phyloP scores from a whole-genome alignment of 2,113 vertebrate genomes.

The Cavia aperea region DNA sequence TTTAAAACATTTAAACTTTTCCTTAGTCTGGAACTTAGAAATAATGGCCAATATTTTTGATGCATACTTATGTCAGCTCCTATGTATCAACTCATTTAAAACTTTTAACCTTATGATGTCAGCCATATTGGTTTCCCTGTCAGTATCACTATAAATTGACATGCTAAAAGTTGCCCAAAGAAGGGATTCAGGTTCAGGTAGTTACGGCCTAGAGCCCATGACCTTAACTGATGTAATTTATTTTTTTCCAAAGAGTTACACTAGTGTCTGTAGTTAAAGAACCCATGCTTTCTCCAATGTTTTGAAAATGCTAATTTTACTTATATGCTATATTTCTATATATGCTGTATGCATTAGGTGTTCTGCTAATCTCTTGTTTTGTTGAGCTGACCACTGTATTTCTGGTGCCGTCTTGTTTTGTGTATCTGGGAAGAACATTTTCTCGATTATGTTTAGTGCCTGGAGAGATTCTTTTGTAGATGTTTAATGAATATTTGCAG shows the following conservation, averaged over 20 bases:
- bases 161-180: background rate
- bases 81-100: background rate
- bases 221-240: background rate
- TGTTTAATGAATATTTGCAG: background rate
- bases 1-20: background rate
- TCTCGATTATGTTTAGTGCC: background rate
- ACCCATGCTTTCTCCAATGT: background rate
- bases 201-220: background rate
- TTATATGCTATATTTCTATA: background rate
- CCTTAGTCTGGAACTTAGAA: background rate
- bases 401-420: background rate
- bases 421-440: background rate
- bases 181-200: background rate
- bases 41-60: background rate
- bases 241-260: background rate
- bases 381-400: background rate
- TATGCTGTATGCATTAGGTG: background rate
- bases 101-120: background rate
- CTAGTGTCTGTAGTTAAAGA: background rate
- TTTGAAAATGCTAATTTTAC: background rate
- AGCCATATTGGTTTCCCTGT: background rate
- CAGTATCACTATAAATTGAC: background rate
- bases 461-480: background rate
- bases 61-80: background rate
- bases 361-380: background rate